Base-by-base conservation (phyloP, 2,888 invertebrate species). In the Drosophila fulvimacula region DNA sequence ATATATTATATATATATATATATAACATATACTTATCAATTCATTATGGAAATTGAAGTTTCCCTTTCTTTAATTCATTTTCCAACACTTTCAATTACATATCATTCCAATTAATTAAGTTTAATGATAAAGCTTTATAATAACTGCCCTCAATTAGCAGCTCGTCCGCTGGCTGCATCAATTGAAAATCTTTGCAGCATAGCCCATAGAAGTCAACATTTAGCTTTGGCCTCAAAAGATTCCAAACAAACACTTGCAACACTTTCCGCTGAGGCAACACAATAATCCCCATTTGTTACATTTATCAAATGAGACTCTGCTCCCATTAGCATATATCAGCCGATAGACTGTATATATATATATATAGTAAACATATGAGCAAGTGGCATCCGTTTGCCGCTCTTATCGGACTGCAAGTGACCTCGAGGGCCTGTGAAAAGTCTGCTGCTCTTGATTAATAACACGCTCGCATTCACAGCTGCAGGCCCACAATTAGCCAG, bases 181-280 rank as follows among this genome's bases (percentile, higher is more conserved):
- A 68, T 74, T 71, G 57, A 52, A 69, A 67, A 46, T 58, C 44
- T 55, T 17, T 7, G 1, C 32, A 48, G 42, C 57, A 19, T 24
- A 19, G 44, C 17, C 34, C 38, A 76, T 64, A 60, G 55, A 49
- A 67, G 67, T 76, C 69, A 57, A 53, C 71, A 76, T 81, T 74
- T 74, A 74, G 79, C 74, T 85, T 82, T 85, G 85, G 77, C 82
- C 88, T 65, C 71, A 88, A 88, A 79, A 59, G 58, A 70, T 67
- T 39, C 17, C 27, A 44, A 55, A 24, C 42, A 55, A 52, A 59
- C 56, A 58, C 72, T 83, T 83, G 82, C 82, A 69, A 82, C 88
- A 85, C 66, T 69, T 73, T 81, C 81, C 66, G 74, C 61, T 64
- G 42, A 1, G 48, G 21, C 44, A 27, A 39, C 34, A 61, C 69